Evolutionary conservation across 92 coral and sea anemone species (phyloP).

Genomic region (Porites rus): DNA sequence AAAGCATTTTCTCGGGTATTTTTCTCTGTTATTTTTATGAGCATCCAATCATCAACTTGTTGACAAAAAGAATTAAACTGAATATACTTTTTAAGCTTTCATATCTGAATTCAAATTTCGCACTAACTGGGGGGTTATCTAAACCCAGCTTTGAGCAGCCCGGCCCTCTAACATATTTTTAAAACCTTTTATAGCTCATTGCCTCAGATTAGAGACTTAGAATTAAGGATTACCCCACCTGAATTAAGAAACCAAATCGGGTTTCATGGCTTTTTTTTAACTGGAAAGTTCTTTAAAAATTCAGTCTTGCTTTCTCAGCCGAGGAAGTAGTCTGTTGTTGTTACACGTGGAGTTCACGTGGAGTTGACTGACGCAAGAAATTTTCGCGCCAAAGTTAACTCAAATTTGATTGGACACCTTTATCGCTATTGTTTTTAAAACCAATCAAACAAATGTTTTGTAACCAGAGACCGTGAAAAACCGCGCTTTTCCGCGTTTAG

Average conservation of each 20-base stretch:
- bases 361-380: slow-evolving; percentile 21
- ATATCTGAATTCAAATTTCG: too few species aligned
- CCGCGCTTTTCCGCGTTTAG: slow-evolving; percentile 15
- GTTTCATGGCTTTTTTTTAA: background rate
- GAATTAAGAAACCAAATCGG: background rate
- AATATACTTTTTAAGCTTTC: too few species aligned
- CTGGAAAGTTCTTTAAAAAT: background rate
- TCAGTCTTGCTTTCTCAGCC: background rate
- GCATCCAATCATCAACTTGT: too few species aligned
- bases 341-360: slow-evolving; percentile 40
- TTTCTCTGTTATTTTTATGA: too few species aligned
- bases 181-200: background rate
- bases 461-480: slow-evolving; percentile 9
- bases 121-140: too few species aligned
- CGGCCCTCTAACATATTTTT: background rate
- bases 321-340: background rate
- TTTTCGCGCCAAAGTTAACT: slow-evolving; percentile 36
- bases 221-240: background rate
- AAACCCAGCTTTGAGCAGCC: too few species aligned
- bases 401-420: slow-evolving; percentile 18
- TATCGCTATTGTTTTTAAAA: background rate
- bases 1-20: too few species aligned
- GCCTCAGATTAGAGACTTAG: background rate
- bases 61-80: too few species aligned
- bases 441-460: slow-evolving; percentile 45